A percentile compares a stretch with the other conserved stretches of the same genome.
These are phyloP conservation scores for Genyomyrus donnyi DNA, from an alignment of 2,113 vertebrate genomes.

Conservation along the genomic window DNA sequence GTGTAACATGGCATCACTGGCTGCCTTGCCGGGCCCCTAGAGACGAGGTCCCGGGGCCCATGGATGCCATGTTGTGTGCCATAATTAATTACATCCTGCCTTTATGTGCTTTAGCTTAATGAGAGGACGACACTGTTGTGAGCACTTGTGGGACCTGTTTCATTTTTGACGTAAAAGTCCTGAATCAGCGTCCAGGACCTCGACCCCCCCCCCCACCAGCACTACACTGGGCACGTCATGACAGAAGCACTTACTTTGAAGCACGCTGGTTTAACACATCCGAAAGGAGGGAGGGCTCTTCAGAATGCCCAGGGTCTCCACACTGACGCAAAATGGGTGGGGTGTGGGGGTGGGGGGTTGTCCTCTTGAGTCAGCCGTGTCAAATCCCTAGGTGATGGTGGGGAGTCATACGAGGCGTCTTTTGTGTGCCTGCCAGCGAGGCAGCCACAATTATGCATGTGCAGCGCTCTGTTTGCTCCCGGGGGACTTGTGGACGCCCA, in stretches of 20 bases:
- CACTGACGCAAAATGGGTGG: slow-evolving; percentile 29
- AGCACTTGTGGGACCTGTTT: slow-evolving; percentile 25
- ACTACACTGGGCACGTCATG: neutral
- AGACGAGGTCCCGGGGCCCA: neutral
- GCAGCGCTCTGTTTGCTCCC: neutral
- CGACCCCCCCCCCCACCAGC: neutral
- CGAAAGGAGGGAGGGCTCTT: slow-evolving; percentile 24
- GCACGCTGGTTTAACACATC: slow-evolving; percentile 30
- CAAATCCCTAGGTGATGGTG: neutral
- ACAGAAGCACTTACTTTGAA: slow-evolving; percentile 15
- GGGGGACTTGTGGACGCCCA: neutral
- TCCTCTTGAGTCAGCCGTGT: neutral
- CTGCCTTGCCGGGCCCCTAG: neutral
- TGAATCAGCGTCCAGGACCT: neutral
- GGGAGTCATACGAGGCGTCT: neutral
- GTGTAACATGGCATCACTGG: neutral
- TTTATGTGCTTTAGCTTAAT: neutral
- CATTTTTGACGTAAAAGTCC: neutral
- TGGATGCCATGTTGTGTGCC: neutral
- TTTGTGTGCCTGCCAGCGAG: neutral
- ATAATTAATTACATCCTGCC: neutral
- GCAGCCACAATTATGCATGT: neutral
- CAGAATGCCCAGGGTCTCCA: slow-evolving; percentile 21
- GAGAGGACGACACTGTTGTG: neutral
- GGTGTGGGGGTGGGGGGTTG: neutral